These are phyloP conservation scores for Ammodytes dubius DNA, from an alignment of 2,113 vertebrate species.

Conservation along the genomic window DNA sequence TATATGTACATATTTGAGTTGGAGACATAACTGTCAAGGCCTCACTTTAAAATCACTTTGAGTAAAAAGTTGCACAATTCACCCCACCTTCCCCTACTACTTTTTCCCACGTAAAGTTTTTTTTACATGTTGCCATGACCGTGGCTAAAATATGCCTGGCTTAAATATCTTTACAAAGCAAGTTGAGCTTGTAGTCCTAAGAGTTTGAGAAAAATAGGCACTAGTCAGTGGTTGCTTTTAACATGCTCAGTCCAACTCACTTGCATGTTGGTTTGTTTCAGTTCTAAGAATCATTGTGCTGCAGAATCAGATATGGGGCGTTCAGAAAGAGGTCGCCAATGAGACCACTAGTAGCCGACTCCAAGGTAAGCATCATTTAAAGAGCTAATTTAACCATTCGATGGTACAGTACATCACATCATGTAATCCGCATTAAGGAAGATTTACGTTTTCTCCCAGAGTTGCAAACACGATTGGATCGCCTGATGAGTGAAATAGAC, in stretches of 20 bases:
- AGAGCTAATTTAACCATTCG: neutral
- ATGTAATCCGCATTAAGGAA: neutral
- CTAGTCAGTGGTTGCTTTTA: neutral
- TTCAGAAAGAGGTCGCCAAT: neutral
- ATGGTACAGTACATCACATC: neutral
- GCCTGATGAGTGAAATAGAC: neutral
- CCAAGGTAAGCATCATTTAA: constrained; percentile 7
- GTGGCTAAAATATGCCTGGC: too few species aligned
- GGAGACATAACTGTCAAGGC: too few species aligned
- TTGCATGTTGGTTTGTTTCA: constrained; percentile 37
- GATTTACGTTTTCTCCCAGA: constrained; percentile 24
- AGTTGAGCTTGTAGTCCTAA: too few species aligned
- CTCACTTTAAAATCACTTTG: too few species aligned
- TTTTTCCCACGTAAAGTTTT: too few species aligned
- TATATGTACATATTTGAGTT: too few species aligned
- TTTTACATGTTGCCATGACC: too few species aligned
- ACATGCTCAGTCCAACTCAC: neutral
- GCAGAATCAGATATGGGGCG: constrained; percentile 28
- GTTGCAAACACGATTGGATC: constrained; percentile 22
- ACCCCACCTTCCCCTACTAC: too few species aligned
- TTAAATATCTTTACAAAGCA: too few species aligned
- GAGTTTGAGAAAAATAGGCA: neutral
- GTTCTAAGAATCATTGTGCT: constrained; percentile 51
- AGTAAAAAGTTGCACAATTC: too few species aligned
- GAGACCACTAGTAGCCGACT: neutral